Percentiles rank a stretch among this genome's conserved stretches.
Conservation (phyloP, 37 sponge, comb jelly and placozoan species). For the Mnemiopsis leidyi region DNA sequence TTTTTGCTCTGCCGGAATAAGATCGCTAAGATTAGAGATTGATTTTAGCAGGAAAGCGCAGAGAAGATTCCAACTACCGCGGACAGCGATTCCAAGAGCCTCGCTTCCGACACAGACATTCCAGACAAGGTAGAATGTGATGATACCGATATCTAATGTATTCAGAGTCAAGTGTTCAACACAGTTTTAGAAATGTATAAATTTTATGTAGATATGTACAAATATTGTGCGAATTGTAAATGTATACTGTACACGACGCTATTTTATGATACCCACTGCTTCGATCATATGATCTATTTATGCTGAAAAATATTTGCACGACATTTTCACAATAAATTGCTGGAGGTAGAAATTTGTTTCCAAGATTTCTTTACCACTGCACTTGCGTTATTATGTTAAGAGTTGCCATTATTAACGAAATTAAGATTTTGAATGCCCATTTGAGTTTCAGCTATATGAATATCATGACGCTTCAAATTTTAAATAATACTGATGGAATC, state of each 20-base stretch:
- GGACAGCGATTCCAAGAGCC: slow-evolving; percentile 39
- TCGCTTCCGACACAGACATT: background rate
- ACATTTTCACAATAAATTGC: too few species aligned
- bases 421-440: too few species aligned
- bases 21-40: background rate
- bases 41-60: background rate
- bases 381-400: too few species aligned
- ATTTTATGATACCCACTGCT: background rate
- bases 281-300: background rate
- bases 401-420: too few species aligned
- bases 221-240: background rate
- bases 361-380: too few species aligned
- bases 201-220: background rate
- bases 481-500: too few species aligned
- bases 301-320: background rate
- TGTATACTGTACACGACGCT: background rate
- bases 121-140: background rate
- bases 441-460: too few species aligned
- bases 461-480: too few species aligned
- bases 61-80: background rate
- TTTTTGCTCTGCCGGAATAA: too few species aligned
- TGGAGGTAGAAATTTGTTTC: too few species aligned
- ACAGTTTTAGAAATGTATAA: background rate
- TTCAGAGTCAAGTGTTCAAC: background rate
- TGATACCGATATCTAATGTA: background rate